These are phyloP conservation scores for Psittacula derbiana DNA, from an alignment of 2,797 vertebrate species.

Conservation along the genomic window DNA sequence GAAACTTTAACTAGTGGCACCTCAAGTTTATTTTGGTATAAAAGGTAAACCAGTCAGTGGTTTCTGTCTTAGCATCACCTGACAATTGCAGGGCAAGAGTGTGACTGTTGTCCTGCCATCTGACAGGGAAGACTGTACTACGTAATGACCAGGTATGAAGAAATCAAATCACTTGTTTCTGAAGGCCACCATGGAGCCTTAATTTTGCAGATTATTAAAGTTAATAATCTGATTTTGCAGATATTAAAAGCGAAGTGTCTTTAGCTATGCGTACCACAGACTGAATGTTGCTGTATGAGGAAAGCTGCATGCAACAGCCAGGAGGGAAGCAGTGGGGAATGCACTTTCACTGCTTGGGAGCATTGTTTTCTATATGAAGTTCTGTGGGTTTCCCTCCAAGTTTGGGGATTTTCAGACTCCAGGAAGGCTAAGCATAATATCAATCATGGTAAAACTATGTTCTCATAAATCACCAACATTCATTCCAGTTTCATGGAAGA, in stretches of 20 bases:
- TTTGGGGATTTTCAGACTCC: not conserved
- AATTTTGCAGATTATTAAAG: not conserved
- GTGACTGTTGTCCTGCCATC: not conserved
- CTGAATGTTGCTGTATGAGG: not conserved
- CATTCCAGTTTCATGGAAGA: not conserved
- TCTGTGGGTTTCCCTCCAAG: not conserved
- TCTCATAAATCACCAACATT: not conserved
- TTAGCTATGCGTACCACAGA: not conserved
- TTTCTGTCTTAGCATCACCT: not conserved
- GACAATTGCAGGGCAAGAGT: not conserved
- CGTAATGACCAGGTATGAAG: accelerated
- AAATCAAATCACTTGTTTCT: not conserved
- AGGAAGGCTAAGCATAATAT: not conserved
- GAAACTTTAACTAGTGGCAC: not conserved
- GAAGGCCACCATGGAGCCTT: not conserved
- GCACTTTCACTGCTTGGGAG: not conserved
- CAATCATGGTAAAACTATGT: not conserved
- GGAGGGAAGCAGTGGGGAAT: not conserved
- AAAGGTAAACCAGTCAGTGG: not conserved
- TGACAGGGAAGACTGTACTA: accelerated
- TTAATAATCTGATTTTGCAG: not conserved
- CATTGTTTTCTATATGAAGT: not conserved
- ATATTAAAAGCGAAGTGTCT: not conserved
- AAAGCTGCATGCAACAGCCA: not conserved
- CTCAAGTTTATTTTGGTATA: not conserved